These are phyloP conservation scores for Pachymerium ferrugineum DNA, from an alignment of 2,888 invertebrate genomes.

Conservation along the genomic window DNA sequence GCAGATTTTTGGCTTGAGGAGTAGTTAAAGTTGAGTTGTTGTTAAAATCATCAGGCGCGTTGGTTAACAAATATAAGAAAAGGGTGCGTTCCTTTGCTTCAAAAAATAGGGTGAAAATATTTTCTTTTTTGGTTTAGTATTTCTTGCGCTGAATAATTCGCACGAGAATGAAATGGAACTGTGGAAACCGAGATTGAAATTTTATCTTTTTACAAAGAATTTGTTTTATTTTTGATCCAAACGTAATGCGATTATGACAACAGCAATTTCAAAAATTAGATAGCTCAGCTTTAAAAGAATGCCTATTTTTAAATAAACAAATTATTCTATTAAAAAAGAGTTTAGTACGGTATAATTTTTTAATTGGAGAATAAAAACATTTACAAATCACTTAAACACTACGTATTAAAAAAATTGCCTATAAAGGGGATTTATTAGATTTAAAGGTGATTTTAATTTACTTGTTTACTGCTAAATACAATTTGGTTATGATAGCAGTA, in stretches of 20 bases:
- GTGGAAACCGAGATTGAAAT: not conserved
- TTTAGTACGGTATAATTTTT: no score
- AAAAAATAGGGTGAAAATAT: not conserved
- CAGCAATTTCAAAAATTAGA: no score
- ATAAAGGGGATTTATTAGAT: not conserved
- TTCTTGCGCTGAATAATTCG: not conserved
- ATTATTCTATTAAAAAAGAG: not conserved
- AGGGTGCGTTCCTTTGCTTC: no score
- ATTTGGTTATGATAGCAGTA: no score
- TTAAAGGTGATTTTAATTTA: not conserved
- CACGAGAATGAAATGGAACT: not conserved
- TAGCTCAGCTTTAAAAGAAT: no score
- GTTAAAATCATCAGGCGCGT: not conserved
- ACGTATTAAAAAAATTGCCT: no score
- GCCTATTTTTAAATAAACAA: not conserved
- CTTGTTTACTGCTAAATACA: no score
- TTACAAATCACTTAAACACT: no score
- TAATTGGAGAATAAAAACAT: no score
- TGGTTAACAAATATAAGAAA: no score
- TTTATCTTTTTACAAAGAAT: conserved; percentile 8
- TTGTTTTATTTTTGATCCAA: not conserved
- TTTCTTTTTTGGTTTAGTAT: not conserved
- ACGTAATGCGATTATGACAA: not conserved
- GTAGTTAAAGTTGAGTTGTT: not conserved
- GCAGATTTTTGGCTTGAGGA: conserved; percentile 22